Conservation (phyloP, 2,113 vertebrate species). For the Numida meleagris region DNA sequence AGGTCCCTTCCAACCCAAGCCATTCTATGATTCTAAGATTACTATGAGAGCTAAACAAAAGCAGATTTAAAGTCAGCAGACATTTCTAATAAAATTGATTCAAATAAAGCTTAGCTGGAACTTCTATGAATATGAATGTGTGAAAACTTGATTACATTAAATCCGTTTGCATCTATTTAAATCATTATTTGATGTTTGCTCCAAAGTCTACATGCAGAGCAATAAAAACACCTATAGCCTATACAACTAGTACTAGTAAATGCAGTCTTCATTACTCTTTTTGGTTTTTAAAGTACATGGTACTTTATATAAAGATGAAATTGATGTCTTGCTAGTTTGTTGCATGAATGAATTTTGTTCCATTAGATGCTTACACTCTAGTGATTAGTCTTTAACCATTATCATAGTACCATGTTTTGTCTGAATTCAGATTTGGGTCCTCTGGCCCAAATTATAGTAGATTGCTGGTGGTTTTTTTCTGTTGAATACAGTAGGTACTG, state of each 20-base stretch:
- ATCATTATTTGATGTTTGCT: neutral
- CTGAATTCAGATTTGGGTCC: neutral
- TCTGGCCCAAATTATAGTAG: neutral
- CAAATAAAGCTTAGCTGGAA: neutral
- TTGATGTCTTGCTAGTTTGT: neutral
- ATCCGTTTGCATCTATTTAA: neutral
- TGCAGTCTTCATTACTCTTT: neutral
- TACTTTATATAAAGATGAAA: neutral
- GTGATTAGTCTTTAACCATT: neutral
- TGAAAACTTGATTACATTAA: neutral
- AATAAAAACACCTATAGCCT: neutral
- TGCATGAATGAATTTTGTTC: neutral
- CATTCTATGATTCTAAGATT: neutral
- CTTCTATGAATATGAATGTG: neutral
- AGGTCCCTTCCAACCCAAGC: too few species aligned
- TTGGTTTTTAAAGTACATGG: neutral
- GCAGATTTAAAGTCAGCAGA: neutral
- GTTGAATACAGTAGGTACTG: neutral
- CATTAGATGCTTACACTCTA: neutral
- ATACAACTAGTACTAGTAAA: neutral
- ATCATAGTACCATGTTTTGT: neutral
- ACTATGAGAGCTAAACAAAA: neutral
- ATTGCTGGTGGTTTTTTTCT: neutral
- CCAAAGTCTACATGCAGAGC: neutral
- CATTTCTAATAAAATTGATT: neutral